Base-by-base conservation (phyloP, 2,888 invertebrate species). In the Drosophila barbarae region DNA sequence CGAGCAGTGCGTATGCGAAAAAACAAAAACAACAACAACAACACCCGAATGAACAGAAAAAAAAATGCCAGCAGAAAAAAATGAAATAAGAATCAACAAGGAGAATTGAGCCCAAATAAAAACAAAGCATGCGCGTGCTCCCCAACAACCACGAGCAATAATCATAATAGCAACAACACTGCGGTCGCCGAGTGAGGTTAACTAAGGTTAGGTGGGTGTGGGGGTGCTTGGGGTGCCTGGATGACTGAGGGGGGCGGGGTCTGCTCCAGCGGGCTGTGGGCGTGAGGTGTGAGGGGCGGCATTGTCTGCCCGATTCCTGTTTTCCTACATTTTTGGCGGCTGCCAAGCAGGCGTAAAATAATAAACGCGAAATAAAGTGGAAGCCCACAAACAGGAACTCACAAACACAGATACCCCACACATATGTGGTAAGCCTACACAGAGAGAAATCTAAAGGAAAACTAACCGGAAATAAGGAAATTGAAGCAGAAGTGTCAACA, bases 291-390 rank as follows among this genome's bases (percentile, higher is more conserved):
- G 39, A 30, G 38, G 55, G 51, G 15, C 23, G 28, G 71, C 49
- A 56, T 65, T 53, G 71, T 64, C 64, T 77, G 60, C 50, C 50
- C 41, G 35, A 32, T 52, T 41, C 35, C 60, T n/a, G 70, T 50
- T 51, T 72, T 50, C 52, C 47, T 39, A 60, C 61, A 66, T 74
- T 82, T 84, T 78, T 80, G 77, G 69, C 74, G 80, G 85, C 80
- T 84, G 74, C 69, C 84, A 85, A 85, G 82, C 77, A 82, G 85
- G 85, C 86, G 77, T 83, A 86, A 86, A 82, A 84, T 86, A 81
- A 81, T 86, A 86, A 84, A 81, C 80, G 83, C 86, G 77, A 81
- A 82, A 84, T 86, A 86, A 84, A 86, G 83, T 84, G 85, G 72
- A 70, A 70, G 68, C 76, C 78, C 84, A 52, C 86, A 73, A 72